Evolutionary conservation across 2,888 invertebrate genomes (phyloP), one percentile per base, ranked within the genome.

Genomic region (Hermaeophaga mercurialis): DNA sequence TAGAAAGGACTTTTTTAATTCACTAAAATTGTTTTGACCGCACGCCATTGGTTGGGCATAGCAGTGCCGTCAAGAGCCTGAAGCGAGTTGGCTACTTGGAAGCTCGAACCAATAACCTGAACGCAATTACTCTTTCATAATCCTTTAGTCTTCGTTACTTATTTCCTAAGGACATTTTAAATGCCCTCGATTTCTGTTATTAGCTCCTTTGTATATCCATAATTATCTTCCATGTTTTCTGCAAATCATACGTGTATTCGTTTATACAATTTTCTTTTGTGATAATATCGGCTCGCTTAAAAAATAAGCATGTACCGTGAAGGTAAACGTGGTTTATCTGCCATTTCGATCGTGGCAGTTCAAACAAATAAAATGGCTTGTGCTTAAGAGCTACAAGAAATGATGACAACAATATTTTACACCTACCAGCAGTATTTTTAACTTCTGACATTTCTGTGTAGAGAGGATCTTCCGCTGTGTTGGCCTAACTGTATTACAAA

Each of bases 71-170:
- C 56, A 54, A 19, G 15, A 36, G 67, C 66, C 66, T 61, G 65
- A 61, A 73, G 72, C 71, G 55, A 53, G 63, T 55, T 65, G 65
- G 72, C 73, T 73, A 73, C 73, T 72, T 73, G 72, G 70, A 73
- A 72, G 70, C 67, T 65, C 64, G 26, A 43, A 24, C 43, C 43
- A 43, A 22, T 12, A 43, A 24, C 26, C n/a, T 14, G 24, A 24
- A 11, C 26, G 12, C 38, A 52, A 56, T 56, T 56, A 56, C 22
- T 54, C 62, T 58, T 65, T 62, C 66, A 61, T 67, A 67, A 67
- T 65, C 63, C 65, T 67, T 66, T 65, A 65, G 60, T 56, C 57
- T 66, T 65, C 58, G 59, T 66, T 63, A 61, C 63, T 62, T 61
- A 61, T 62, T 64, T 64, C 66, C 62, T 56, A 56, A 46, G 64